Base-by-base conservation (phyloP, 53 echinoderm and acorn worm species). In the Holothuria leucospilota region DNA sequence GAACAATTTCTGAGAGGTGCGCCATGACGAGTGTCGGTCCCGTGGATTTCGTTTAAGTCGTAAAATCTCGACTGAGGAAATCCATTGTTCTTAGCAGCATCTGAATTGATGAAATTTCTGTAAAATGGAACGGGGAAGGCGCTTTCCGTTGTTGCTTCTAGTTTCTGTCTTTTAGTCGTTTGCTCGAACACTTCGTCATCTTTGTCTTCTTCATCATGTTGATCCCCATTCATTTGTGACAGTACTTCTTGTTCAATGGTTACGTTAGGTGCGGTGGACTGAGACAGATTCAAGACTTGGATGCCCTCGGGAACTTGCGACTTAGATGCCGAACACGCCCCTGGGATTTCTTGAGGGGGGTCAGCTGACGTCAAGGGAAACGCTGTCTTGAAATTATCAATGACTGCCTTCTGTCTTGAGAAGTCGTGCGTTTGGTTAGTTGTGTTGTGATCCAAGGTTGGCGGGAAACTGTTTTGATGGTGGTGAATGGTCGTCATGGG, bases 401-500 rank as follows among this genome's bases (percentile, higher is more conserved):
- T 13, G 26, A 75, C 75, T 10, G 49, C 16, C 51, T 15, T 26
- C 13, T 75, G 75, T 49, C 51, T 56, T 56, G 4, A 56, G 56
- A 1, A 16, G 16, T 56, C 23, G 27, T 8, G 4, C 5, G 49
- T 21, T n/a, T 51, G 23, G 16, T 49, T 52, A 49, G 25, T 20
- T 15, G 13, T 52, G 20, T 20, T 8, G 23, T 20, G 52, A 24
- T 49, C 25, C 15, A n/a, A 49, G 20, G 7, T 25, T 49, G 75
- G 53, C 46, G 75, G 75, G 51, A 75, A 75, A 75, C 26, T 27
- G 38, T 29, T 20, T 26, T 75, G 75, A 23, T 49, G 75, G 52
- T 46, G 75, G 16, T 75, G 75, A 75, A 75, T 49, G 23, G 75
- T 75, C 52, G 75, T 49, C 53, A 75, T 52, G 75, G 75, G 75